Base-by-base conservation (phyloP, 2,888 invertebrate species). In the Lingula anatina region DNA sequence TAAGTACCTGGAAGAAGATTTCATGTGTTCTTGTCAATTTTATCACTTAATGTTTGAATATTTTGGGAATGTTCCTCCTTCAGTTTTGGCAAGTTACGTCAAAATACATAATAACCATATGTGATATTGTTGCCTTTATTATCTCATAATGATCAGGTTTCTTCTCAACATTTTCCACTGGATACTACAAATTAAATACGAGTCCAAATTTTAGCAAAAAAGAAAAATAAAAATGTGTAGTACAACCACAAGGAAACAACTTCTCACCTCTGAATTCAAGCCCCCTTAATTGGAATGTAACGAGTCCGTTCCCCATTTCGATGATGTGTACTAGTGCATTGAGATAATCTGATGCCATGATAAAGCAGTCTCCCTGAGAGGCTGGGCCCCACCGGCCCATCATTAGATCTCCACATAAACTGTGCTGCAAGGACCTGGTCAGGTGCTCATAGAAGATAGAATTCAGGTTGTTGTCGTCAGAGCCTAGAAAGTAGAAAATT, bases 381-480 rank as follows among this genome's bases (percentile, higher is more conserved):
- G 95, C 94, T 51, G 87, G 87, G 0, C 97, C 97, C 97, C 97
- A 99, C 12, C 97, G 83, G 0, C 75, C 76, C 60, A 76, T 55
- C 60, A 70, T 55, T 46, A 75, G 53, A 54, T 75, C 75, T 1
- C 75, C 75, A 74, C 90, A 95, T 5, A 99, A 81, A 28, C 92
- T 93, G 76, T 94, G 92, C 72, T 99, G 97, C 54, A 99, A 80
- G 2, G 95, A 95, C 3, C 96, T 83, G 0, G 97, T 97, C 45
- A 99, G 81, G 75, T 99, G 99, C 79, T 99, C 99, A 76, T 99
- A 99, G 81, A 99, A 99, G 71, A 99, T 96, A 1, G 96, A 95
- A 78, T 99, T 99, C 46, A 99, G 78, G 77, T 99, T 99, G 78
- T 96, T 96, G 76, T 99, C 97, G 73, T 96, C 96, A 63, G 89